Percentiles rank a stretch among this genome's conserved stretches.
Evolutionary conservation across 2,113 vertebrate species (phyloP).

Genomic region (Orthonyx spaldingii): DNA sequence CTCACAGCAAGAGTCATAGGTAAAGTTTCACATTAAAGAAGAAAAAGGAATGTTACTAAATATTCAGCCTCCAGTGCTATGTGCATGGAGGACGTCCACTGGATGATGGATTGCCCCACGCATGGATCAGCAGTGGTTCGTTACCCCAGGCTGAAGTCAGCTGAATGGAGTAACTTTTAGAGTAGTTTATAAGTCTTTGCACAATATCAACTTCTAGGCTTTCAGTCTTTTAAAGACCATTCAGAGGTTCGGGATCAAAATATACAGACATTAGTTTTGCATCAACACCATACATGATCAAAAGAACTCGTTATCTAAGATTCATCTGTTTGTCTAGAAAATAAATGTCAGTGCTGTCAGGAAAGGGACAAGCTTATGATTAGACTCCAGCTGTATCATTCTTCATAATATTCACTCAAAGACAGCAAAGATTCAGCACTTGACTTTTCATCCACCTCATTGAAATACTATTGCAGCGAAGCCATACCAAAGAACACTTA

Average conservation of each 20-base stretch:
- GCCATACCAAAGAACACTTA: neutral
- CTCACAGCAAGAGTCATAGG: neutral
- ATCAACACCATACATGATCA: neutral
- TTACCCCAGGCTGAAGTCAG: neutral
- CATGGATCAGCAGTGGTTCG: neutral
- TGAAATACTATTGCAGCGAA: neutral
- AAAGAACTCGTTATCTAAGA: neutral
- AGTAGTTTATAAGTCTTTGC: neutral
- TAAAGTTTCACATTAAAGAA: neutral
- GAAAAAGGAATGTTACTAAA: neutral
- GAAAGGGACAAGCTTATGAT: neutral
- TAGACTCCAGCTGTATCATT: neutral
- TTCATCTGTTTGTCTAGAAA: constrained; percentile 21
- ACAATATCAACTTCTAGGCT: neutral
- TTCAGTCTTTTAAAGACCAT: neutral
- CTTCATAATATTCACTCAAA: neutral
- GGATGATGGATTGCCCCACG: neutral
- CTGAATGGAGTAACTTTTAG: neutral
- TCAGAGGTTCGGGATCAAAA: neutral
- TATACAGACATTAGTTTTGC: neutral
- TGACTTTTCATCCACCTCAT: neutral
- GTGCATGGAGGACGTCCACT: neutral
- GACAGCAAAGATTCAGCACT: neutral
- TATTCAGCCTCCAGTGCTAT: neutral
- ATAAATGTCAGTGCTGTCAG: constrained; percentile 22